Base-by-base conservation (phyloP, 2,888 invertebrate species). In the Clepsis dumicolana region DNA sequence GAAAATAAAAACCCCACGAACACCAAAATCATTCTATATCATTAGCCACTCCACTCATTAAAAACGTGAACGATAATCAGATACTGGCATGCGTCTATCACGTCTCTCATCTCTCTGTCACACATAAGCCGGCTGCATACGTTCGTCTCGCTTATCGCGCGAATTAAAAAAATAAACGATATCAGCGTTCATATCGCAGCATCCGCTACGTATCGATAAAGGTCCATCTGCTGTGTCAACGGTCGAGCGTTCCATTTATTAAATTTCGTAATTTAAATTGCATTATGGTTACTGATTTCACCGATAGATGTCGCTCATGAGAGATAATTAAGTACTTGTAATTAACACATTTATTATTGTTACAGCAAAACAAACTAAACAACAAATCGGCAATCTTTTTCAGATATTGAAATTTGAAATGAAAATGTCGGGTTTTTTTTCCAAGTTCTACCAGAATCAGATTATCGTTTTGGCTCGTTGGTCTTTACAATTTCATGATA, bases 21-120 rank as follows among this genome's bases (percentile, higher is more conserved):
- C 16, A 56, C 62, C 62, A 50, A 67, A 67, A 50, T 62, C 67
- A 65, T 52, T 41, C 59, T 52, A 32, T 65, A 62, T 56, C 62
- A 66, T 65, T 65, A 65, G 50, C 67, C 67, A 62, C 48, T 62
- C 48, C 67, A 67, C 62, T 57, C 67, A 67, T 67, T 67, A 52
- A 63, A 56, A 63, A 50, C 67, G 67, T 67, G 67, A 35, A 35
- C 62, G 62, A 67, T 67, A 38, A 67, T 77, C 77, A 75, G 78
- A 86, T 85, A 86, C 80, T 77, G 71, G 68, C 89, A 90, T 87
- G 89, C 88, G 85, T 74, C 77, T 84, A 88, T 87, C 90, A 89
- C 88, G 88, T 82, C 73, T 53, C 62, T 70, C 68, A 81, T 75
- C 71, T 89, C 71, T 89, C 87, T 32, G 69, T 90, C 84, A 16